Evolutionary conservation across 2,113 vertebrate genomes (phyloP).

Genomic region (Corapipo altera): DNA sequence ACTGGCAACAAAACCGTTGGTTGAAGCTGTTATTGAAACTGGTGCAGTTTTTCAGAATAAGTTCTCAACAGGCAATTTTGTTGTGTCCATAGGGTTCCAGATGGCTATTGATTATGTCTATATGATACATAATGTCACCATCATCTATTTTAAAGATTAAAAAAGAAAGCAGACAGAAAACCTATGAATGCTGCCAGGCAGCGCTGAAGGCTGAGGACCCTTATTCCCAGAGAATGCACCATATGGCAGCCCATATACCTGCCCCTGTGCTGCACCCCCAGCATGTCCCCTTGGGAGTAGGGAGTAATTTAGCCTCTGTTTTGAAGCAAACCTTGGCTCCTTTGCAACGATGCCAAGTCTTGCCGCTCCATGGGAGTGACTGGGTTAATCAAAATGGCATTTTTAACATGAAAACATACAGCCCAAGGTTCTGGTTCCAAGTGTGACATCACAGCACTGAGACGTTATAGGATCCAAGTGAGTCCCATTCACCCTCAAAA

Average conservation of each 20-base stretch:
- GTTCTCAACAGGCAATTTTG: conserved; percentile 45
- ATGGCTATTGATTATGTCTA: conserved; percentile 51
- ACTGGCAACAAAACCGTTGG: conserved; percentile 51
- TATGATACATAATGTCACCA: conserved; percentile 17
- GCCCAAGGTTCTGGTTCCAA: neutral
- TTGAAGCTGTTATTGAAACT: conserved; percentile 50
- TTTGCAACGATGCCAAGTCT: neutral
- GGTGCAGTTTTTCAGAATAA: conserved; percentile 44
- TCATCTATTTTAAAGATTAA: conserved; percentile 21
- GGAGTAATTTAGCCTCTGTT: neutral
- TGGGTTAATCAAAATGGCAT: neutral
- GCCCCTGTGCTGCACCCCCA: neutral
- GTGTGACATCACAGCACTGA: neutral
- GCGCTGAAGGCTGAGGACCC: neutral
- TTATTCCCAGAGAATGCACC: neutral
- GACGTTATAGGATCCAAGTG: neutral
- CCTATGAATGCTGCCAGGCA: neutral
- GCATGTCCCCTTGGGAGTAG: neutral
- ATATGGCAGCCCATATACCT: neutral
- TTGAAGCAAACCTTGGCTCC: neutral
- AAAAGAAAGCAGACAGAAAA: neutral
- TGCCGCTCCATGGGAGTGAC: neutral
- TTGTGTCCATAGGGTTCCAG: conserved; percentile 32
- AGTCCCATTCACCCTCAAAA: neutral
- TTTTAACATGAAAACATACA: neutral